These are phyloP conservation scores for Aradophagus sp. DNA, from an alignment of 1,140 invertebrate species.

Conservation along the genomic window DNA sequence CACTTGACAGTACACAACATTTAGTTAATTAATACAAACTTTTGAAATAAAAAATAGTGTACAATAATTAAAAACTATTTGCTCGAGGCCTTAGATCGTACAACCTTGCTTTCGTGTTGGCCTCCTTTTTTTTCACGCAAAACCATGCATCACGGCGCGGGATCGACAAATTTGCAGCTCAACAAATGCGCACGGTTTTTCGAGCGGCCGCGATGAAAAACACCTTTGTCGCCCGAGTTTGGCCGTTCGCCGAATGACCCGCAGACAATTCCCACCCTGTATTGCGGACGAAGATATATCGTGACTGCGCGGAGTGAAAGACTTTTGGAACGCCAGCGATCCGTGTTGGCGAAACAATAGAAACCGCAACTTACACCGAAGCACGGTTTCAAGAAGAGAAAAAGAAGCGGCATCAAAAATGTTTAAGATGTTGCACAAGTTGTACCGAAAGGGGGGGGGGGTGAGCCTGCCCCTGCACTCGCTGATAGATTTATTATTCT, in stretches of 20 bases:
- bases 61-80: no score
- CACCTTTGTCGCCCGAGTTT: conserved; percentile 51
- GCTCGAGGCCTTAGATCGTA: no score
- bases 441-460: conserved; percentile 35
- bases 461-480: no score
- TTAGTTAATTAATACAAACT: no score
- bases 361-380: conserved; percentile 54
- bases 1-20: no score
- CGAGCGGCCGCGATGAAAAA: no score
- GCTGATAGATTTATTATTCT: conserved; percentile 50
- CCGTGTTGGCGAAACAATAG: conserved; percentile 62
- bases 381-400: conserved; percentile 49
- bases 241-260: conserved; percentile 47
- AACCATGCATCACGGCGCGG: no score
- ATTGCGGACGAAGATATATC: conserved; percentile 63
- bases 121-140: no score
- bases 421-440: conserved; percentile 50
- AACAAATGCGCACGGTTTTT: conserved; percentile 13
- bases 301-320: conserved; percentile 51
- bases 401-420: conserved; percentile 50
- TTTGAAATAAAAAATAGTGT: no score
- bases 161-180: no score
- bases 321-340: conserved; percentile 64
- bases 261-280: conserved; percentile 56
- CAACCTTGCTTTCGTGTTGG: no score